Evolutionary conservation across 1,140 invertebrate genomes (phyloP).

Genomic region (Drosophila navojoa): DNA sequence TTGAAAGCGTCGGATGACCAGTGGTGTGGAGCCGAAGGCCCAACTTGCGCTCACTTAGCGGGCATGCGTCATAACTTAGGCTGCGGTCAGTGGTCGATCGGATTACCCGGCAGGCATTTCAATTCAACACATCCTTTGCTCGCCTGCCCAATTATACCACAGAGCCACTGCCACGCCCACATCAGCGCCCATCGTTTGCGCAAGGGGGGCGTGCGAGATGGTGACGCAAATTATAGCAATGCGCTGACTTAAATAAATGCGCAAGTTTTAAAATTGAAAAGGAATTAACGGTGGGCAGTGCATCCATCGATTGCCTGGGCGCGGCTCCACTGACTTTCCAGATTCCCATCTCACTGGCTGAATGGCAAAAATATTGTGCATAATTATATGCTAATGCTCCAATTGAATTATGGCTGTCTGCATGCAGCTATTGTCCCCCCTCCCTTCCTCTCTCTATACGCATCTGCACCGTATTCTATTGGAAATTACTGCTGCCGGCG

Average conservation of each 20-base stretch:
- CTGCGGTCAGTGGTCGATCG: slow-evolving; percentile 50
- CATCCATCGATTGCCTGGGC: slow-evolving; percentile 19
- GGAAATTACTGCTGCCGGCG: slow-evolving; percentile 37
- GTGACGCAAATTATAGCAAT: slow-evolving; percentile 73
- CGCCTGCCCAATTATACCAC: slow-evolving; percentile 60
- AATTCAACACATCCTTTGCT: slow-evolving; percentile 78
- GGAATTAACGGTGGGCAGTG: slow-evolving; percentile 62
- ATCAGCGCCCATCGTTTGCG: slow-evolving; percentile 28
- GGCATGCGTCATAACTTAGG: slow-evolving; percentile 64
- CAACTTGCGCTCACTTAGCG: slow-evolving; percentile 60
- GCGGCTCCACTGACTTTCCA: background rate
- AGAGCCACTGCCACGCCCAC: slow-evolving; percentile 13
- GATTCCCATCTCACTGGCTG: slow-evolving; percentile 21
- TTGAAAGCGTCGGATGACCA: slow-evolving; percentile 77
- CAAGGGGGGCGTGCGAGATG: slow-evolving; percentile 57
- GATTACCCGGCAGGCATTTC: slow-evolving; percentile 80
- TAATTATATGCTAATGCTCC: slow-evolving; percentile 77
- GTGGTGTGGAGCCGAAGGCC: slow-evolving; percentile 13
- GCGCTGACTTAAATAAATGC: slow-evolving; percentile 79
- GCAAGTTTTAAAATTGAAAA: slow-evolving; percentile 77
- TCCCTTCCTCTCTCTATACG: background rate
- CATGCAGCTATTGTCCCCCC: slow-evolving; percentile 16
- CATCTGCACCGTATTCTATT: slow-evolving; percentile 2
- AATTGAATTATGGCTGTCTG: slow-evolving; percentile 53
- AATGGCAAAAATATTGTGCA: slow-evolving; percentile 71